Conservation (phyloP, 2,797 vertebrate genomes). For the Sarcophilus harrisii region DNA sequence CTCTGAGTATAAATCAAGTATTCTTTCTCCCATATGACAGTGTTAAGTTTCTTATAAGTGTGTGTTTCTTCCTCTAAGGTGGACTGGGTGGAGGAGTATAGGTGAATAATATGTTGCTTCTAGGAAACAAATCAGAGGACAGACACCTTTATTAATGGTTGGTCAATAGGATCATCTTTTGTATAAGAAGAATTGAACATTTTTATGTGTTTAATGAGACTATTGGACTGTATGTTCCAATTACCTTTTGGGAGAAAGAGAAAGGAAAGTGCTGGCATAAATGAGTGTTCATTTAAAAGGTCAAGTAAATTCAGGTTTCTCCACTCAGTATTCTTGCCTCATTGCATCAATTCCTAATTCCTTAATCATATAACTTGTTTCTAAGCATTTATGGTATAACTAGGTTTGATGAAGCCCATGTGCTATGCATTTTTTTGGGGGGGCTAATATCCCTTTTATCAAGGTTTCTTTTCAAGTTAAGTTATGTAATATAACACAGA, state of each 20-base stretch:
- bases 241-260: conserved; percentile 67
- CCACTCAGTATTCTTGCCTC: conserved; percentile 68
- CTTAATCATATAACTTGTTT: conserved; percentile 79
- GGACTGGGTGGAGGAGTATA: not conserved
- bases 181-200: conserved; percentile 33
- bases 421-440: conserved; percentile 35
- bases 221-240: conserved; percentile 80
- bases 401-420: conserved; percentile 49
- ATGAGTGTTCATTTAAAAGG: conserved; percentile 82
- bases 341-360: conserved; percentile 61
- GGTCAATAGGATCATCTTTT: conserved; percentile 8
- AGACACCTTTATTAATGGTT: not conserved
- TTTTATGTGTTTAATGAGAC: conserved; percentile 76
- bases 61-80: not conserved
- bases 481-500: conserved; percentile 54
- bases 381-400: conserved; percentile 31
- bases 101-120: not conserved
- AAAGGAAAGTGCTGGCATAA: conserved; percentile 54
- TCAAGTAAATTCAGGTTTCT: conserved; percentile 77
- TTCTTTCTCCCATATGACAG: not conserved
- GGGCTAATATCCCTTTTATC: conserved; percentile 76
- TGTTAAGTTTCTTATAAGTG: not conserved
- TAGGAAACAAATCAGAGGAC: conserved; percentile 5
- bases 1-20: not conserved
- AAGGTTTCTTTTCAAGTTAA: conserved; percentile 70